Evolutionary conservation across 2,888 invertebrate species (phyloP).

Genomic region (Alloplasta piceator): DNA sequence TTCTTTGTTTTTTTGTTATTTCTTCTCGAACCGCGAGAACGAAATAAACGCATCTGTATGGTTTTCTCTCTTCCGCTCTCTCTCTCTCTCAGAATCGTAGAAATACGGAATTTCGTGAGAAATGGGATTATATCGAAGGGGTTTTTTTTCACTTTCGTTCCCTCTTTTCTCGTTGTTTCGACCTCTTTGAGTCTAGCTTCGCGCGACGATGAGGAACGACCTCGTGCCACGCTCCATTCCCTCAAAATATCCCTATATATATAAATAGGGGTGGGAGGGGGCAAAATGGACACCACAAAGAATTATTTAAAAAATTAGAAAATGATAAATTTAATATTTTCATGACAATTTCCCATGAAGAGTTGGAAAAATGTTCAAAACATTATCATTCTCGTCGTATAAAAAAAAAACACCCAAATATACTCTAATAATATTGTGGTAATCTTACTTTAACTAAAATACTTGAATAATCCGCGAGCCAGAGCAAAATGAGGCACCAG

Average conservation of each 20-base stretch:
- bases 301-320: neutral
- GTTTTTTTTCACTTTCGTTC: slow-evolving; percentile 10
- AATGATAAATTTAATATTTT: no score
- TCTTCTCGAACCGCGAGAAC: neutral
- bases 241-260: neutral
- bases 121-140: slow-evolving; percentile 15
- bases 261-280: neutral
- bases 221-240: slow-evolving; percentile 24
- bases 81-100: slow-evolving; percentile 38
- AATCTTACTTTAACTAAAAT: no score
- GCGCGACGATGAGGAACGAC: slow-evolving; percentile 4
- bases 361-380: no score
- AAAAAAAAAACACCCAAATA: no score
- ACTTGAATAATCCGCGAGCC: no score
- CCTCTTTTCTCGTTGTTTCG: neutral
- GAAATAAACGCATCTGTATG: neutral
- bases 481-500: no score
- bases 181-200: neutral
- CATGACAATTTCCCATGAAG: no score
- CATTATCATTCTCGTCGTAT: no score
- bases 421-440: no score
- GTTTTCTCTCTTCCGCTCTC: neutral
- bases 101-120: slow-evolving; percentile 40
- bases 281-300: neutral
- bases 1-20: slow-evolving; percentile 25